These are phyloP conservation scores for Ctenopoma kingsleyae DNA, from an alignment of 2,797 vertebrate species.

Conservation along the genomic window DNA sequence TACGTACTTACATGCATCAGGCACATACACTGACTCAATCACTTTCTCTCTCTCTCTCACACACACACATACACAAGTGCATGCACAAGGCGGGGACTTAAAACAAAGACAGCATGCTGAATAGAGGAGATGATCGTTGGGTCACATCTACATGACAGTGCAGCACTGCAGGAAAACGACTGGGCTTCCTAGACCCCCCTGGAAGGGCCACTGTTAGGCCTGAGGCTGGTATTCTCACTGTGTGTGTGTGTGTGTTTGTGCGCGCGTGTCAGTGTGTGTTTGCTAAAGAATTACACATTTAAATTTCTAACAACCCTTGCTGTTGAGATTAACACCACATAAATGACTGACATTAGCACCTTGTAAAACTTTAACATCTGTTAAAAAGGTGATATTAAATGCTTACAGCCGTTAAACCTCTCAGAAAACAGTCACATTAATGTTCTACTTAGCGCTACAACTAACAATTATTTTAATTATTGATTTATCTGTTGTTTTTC, in stretches of 20 bases:
- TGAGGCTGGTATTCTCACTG: constrained; percentile 29
- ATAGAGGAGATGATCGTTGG: constrained; percentile 63
- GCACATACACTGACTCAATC: constrained; percentile 24
- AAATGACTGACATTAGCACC: constrained; percentile 44
- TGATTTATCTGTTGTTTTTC: neutral
- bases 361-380: constrained; percentile 26
- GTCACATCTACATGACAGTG: constrained; percentile 72
- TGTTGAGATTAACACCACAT: constrained; percentile 36
- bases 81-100: constrained; percentile 26
- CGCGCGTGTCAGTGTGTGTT: constrained; percentile 41
- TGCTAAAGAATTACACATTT: constrained; percentile 52
- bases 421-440: neutral
- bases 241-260: constrained; percentile 39
- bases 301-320: constrained; percentile 43
- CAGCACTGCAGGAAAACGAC: constrained; percentile 55
- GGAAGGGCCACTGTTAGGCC: constrained; percentile 37
- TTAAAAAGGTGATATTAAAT: constrained; percentile 9
- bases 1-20: constrained; percentile 39
- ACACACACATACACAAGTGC: constrained; percentile 5
- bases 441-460: neutral
- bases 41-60: neutral
- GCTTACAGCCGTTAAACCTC: neutral
- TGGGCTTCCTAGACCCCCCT: constrained; percentile 53
- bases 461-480: neutral
- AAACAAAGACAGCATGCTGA: constrained; percentile 61